These are phyloP conservation scores for Norana najaformis DNA, from an alignment of 2,888 invertebrate species.

Conservation along the genomic window DNA sequence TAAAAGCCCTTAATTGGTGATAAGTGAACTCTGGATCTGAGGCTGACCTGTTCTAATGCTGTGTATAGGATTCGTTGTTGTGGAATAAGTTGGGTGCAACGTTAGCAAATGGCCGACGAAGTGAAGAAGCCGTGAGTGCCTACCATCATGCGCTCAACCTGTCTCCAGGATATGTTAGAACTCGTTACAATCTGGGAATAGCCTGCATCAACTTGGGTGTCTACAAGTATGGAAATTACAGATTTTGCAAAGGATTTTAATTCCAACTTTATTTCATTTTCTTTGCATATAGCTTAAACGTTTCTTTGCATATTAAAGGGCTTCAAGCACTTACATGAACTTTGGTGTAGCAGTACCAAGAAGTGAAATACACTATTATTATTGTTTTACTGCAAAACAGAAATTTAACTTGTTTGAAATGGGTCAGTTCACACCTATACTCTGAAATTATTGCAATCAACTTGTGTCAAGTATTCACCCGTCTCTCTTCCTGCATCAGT, in stretches of 20 bases:
- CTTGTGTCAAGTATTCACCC: background rate
- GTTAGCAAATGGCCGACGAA: constrained; percentile 88
- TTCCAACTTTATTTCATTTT: background rate
- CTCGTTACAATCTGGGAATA: constrained; percentile 95
- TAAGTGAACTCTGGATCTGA: too few relatives aligned
- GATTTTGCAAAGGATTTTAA: background rate
- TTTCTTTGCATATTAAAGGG: too few relatives aligned
- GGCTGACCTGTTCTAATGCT: background rate
- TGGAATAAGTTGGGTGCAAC: constrained; percentile 98
- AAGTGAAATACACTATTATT: background rate
- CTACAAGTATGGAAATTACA: constrained; percentile 68
- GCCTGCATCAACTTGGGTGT: constrained; percentile 94
- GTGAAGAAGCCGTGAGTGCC: constrained; percentile 94
- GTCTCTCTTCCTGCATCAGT: too few relatives aligned
- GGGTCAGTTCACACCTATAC: background rate
- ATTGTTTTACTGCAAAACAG: background rate
- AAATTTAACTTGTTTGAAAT: background rate
- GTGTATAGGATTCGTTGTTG: constrained; percentile 76
- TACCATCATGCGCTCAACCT: constrained; percentile 87
- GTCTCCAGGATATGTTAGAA: constrained; percentile 92
- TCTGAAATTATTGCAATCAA: background rate
- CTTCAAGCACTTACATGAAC: background rate
- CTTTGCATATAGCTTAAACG: background rate
- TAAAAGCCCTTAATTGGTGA: too few relatives aligned
- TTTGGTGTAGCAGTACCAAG: background rate